phyloP scores from a whole-genome alignment of 2,797 vertebrate genomes.

The Glyptemys insculpta region DNA sequence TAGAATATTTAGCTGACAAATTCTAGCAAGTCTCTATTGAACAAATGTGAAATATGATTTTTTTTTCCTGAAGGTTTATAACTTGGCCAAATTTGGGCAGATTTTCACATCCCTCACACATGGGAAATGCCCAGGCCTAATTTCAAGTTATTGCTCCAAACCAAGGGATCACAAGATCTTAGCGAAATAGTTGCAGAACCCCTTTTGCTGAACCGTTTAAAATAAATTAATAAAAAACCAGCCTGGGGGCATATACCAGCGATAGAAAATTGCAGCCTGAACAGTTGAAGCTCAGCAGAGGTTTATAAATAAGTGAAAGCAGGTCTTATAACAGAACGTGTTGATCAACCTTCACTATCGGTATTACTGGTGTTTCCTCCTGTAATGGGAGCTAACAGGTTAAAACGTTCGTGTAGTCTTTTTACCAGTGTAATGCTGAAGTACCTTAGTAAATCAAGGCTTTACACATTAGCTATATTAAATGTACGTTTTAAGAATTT shows the following conservation, averaged over 20 bases:
- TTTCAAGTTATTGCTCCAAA: neutral
- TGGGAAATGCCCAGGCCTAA: neutral
- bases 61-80: neutral
- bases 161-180: neutral
- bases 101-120: neutral
- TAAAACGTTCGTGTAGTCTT: accelerated
- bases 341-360: neutral
- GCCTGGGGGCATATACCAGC: neutral
- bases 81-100: neutral
- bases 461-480: accelerated
- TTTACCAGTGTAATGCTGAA: neutral
- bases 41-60: neutral
- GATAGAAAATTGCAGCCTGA: neutral
- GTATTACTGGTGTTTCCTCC: neutral
- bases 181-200: neutral
- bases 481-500: neutral
- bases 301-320: neutral
- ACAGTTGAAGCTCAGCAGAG: neutral
- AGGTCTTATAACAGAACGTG: neutral
- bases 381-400: neutral
- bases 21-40: neutral
- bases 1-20: neutral
- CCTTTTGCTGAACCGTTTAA: neutral
- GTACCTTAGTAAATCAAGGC: neutral
- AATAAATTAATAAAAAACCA: neutral